Evolutionary conservation across 2,797 vertebrate genomes (phyloP).

Genomic region (Acanthopagrus latus): DNA sequence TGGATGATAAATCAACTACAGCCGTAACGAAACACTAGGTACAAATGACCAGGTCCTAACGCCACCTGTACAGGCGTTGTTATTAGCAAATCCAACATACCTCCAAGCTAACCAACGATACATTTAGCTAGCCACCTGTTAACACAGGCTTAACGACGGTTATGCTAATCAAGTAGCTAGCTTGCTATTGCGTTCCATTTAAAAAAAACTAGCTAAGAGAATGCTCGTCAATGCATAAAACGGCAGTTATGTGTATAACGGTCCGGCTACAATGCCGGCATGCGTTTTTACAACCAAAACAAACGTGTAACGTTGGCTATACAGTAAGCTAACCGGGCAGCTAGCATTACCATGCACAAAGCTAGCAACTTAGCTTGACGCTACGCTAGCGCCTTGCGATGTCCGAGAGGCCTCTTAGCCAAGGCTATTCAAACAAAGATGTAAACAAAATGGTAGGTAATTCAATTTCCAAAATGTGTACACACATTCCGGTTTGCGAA

Average conservation of each 20-base stretch:
- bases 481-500: fast-evolving
- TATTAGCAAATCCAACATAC: neutral
- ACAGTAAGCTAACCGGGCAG: conserved; percentile 5
- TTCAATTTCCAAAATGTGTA: neutral
- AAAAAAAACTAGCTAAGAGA: fast-evolving
- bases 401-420: conserved; percentile 64
- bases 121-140: conserved; percentile 11
- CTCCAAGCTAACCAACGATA: conserved; percentile 13
- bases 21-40: fast-evolving
- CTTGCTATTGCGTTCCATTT: no score
- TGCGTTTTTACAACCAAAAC: neutral
- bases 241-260: fast-evolving
- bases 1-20: neutral
- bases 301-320: fast-evolving
- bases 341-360: conserved; percentile 67
- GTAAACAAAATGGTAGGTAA: conserved; percentile 8
- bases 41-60: neutral
- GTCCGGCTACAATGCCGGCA: fast-evolving
- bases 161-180: conserved; percentile 33
- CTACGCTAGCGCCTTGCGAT: conserved; percentile 35
- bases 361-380: conserved; percentile 40
- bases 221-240: fast-evolving
- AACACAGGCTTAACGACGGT: conserved; percentile 8
- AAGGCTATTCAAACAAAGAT: conserved; percentile 15
- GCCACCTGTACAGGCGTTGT: neutral